Percentiles rank a stretch among this genome's conserved stretches.
Evolutionary conservation across 2,113 vertebrate genomes (phyloP).

Genomic region (Seriola aureovittata): DNA sequence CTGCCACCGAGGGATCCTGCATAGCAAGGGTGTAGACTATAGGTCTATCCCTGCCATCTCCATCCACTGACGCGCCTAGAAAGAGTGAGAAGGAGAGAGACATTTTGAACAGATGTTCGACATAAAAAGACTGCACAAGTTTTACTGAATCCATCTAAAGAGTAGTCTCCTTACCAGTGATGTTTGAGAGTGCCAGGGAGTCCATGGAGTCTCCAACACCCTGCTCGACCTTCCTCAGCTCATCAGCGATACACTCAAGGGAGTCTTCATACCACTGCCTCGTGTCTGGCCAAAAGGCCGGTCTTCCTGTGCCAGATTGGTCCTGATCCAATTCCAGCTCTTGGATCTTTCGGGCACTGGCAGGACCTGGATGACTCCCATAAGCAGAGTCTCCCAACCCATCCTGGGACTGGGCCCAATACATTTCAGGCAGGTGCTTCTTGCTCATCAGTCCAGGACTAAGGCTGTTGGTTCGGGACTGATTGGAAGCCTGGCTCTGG

Average conservation of each 20-base stretch:
- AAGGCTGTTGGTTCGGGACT: slow-evolving; percentile 84
- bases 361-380: slow-evolving; percentile 95
- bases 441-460: slow-evolving; percentile 88
- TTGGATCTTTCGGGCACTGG: slow-evolving; percentile 93
- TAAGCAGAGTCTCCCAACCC: slow-evolving; percentile 96
- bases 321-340: slow-evolving; percentile 91
- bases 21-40: slow-evolving; percentile 89
- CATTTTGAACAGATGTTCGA: not conserved
- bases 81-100: slow-evolving; percentile 2
- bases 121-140: not conserved
- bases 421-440: slow-evolving; percentile 94
- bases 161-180: slow-evolving; percentile 88
- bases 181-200: slow-evolving; percentile 95
- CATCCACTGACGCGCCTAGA: slow-evolving; percentile 92
- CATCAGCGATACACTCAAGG: slow-evolving; percentile 91
- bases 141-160: not conserved
- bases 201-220: slow-evolving; percentile 94
- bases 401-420: slow-evolving; percentile 96
- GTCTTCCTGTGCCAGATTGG: slow-evolving; percentile 65
- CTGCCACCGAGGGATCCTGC: slow-evolving; percentile 82
- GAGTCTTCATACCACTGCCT: slow-evolving; percentile 93
- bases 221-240: slow-evolving; percentile 91
- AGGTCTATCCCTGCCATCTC: slow-evolving; percentile 88
- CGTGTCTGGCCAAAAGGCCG: slow-evolving; percentile 86
- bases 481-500: slow-evolving; percentile 73